A percentile compares a stretch with the other conserved stretches of the same genome.
Conservation (phyloP, 2,797 vertebrate genomes). For the Bufotes viridis region DNA sequence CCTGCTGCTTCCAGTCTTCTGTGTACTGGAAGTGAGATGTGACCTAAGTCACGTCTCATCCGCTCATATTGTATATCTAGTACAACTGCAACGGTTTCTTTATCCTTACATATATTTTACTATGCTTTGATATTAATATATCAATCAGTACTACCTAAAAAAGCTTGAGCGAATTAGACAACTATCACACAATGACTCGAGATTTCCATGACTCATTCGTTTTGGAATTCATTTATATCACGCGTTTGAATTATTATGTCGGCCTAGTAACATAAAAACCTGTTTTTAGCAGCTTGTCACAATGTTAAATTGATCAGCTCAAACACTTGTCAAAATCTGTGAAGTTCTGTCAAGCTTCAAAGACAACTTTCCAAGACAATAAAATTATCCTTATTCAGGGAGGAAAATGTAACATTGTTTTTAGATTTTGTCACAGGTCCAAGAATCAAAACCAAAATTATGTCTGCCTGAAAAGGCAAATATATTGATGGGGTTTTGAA, state of each 20-base stretch:
- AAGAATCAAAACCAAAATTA: slow-evolving; percentile 10
- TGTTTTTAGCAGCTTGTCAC: slow-evolving; percentile 15
- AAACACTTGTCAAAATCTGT: slow-evolving; percentile 1
- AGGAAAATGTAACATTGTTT: slow-evolving; percentile 19
- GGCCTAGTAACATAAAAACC: slow-evolving; percentile 2
- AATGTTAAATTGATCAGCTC: slow-evolving; percentile 15
- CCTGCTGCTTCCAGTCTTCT: too few relatives aligned
- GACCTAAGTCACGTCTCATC: too few relatives aligned
- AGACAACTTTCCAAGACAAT: slow-evolving; percentile 28
- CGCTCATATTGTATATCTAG: not conserved
- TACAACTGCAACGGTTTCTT: not conserved
- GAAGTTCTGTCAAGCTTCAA: not conserved
- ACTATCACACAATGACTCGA: not conserved
- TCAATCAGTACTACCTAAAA: slow-evolving; percentile 1
- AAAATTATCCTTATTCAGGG: slow-evolving; percentile 45
- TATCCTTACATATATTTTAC: not conserved
- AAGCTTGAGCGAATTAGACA: not conserved
- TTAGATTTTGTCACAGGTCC: slow-evolving; percentile 12
- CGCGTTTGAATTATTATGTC: not conserved
- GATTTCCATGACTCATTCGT: not conserved
- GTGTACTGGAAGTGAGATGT: too few relatives aligned
- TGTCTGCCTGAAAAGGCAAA: not conserved
- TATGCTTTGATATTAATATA: not conserved
- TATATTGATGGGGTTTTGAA: slow-evolving; percentile 3
- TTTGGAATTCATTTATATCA: slow-evolving; percentile 7